phyloP scores from a whole-genome alignment of 2,113 vertebrate species.

The Pseudorasbora parva region DNA sequence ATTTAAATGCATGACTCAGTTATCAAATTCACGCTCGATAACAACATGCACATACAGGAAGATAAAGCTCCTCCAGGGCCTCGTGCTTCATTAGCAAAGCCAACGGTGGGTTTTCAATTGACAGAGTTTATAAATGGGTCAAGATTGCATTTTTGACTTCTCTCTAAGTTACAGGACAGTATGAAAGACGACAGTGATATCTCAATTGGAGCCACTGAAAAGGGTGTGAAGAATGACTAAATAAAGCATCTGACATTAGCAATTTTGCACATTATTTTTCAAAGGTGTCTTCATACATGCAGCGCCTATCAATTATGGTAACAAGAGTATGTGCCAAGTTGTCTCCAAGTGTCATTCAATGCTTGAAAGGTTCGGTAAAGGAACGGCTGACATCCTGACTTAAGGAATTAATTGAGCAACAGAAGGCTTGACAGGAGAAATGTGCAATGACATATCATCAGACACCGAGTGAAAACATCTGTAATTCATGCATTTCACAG shows the following conservation, averaged over 20 bases:
- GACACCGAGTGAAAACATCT: slow-evolving; percentile 18
- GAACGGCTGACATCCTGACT: slow-evolving; percentile 33
- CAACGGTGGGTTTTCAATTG: slow-evolving; percentile 1
- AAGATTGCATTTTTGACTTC: slow-evolving; percentile 3
- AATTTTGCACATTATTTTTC: slow-evolving; percentile 31
- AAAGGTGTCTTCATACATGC: slow-evolving; percentile 29
- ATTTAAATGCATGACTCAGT: slow-evolving; percentile 17
- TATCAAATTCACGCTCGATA: slow-evolving; percentile 27
- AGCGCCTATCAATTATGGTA: slow-evolving; percentile 37
- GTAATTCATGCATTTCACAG: neutral
- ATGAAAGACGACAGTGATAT: neutral
- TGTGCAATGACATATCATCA: slow-evolving; percentile 38
- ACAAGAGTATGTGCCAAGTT: slow-evolving; percentile 26
- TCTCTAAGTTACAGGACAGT: neutral
- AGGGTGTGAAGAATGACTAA: slow-evolving; percentile 4
- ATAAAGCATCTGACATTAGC: neutral
- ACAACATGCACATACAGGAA: neutral
- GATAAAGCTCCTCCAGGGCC: neutral
- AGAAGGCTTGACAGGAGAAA: slow-evolving; percentile 36
- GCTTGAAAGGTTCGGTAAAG: neutral
- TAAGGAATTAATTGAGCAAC: slow-evolving; percentile 47
- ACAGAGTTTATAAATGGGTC: slow-evolving; percentile 18
- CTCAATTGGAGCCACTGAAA: slow-evolving; percentile 13
- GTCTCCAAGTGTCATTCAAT: slow-evolving; percentile 19
- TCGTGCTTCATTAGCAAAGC: slow-evolving; percentile 18